Conservation (phyloP, 1,140 invertebrate genomes). For the Piezodorus guildinii region DNA sequence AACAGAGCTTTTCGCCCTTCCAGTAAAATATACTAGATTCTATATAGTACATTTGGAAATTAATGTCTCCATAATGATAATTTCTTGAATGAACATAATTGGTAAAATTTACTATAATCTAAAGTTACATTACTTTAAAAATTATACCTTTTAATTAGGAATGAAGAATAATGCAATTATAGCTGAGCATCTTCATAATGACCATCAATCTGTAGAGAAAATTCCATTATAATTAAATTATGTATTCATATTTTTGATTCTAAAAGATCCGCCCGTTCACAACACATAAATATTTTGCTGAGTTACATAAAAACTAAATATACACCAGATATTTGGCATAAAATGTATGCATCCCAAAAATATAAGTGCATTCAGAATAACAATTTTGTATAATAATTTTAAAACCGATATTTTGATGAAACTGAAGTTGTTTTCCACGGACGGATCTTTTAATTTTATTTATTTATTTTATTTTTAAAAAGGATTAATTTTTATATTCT, state of each 20-base stretch:
- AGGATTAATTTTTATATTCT: not conserved
- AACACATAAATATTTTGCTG: not conserved
- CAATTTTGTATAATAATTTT: not conserved
- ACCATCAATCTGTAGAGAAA: conserved; percentile 17
- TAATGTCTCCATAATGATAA: too few relatives aligned
- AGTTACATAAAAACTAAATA: too few relatives aligned
- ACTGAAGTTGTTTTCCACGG: not conserved
- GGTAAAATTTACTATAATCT: too few relatives aligned
- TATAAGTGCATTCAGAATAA: conserved; percentile 10
- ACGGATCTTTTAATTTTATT: conserved; percentile 14
- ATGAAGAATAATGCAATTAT: conserved; percentile 3
- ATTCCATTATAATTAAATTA: not conserved
- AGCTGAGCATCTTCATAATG: conserved; percentile 23
- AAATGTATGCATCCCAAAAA: conserved; percentile 18
- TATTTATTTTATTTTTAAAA: not conserved
- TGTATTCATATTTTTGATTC: not conserved
- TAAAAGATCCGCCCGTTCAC: conserved; percentile 11
- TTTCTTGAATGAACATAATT: too few relatives aligned
- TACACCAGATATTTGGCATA: too few relatives aligned
- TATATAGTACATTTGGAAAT: too few relatives aligned
- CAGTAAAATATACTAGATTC: too few relatives aligned
- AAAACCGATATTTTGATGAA: not conserved
- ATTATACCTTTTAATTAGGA: too few relatives aligned
- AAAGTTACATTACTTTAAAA: too few relatives aligned
- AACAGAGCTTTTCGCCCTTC: too few relatives aligned